phyloP scores from a whole-genome alignment of 2,113 vertebrate species.

The Collichthys lucidus region DNA sequence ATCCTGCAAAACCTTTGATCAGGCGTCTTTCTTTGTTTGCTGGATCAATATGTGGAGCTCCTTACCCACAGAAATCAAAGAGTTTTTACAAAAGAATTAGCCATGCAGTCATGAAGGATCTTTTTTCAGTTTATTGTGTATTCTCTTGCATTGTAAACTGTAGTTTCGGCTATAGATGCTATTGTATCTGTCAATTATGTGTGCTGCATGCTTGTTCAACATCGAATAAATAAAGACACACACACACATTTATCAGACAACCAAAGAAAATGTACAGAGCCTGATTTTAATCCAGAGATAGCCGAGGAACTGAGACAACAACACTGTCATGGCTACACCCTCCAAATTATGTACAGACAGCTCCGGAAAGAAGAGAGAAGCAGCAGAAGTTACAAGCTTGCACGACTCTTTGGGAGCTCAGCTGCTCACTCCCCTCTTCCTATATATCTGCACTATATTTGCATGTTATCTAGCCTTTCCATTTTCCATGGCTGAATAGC shows the following conservation, averaged over 20 bases:
- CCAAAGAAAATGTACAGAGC: not conserved
- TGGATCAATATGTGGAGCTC: not conserved
- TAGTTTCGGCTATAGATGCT: not conserved
- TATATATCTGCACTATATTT: constrained; percentile 37
- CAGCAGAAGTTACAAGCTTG: constrained; percentile 11
- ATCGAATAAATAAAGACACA: not conserved
- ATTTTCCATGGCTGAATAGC: constrained; percentile 54
- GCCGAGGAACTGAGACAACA: not conserved
- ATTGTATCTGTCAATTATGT: not conserved
- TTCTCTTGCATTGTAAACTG: not conserved
- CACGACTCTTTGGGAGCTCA: constrained; percentile 19
- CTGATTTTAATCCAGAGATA: constrained; percentile 14
- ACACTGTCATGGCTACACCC: constrained; percentile 33
- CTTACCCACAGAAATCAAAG: not conserved
- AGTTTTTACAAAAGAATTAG: not conserved
- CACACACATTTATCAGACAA: not conserved
- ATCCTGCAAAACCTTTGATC: not conserved
- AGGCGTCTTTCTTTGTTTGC: not conserved
- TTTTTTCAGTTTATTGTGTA: not conserved
- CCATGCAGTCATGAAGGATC: not conserved
- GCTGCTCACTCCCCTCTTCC: constrained; percentile 7
- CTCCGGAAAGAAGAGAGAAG: not conserved
- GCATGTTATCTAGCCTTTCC: constrained; percentile 59
- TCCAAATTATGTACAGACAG: constrained; percentile 41
- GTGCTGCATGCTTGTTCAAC: not conserved